Evolutionary conservation across 2,888 invertebrate genomes (phyloP), one percentile per base, ranked within the genome.

Genomic region (Cynaeus angustus): DNA sequence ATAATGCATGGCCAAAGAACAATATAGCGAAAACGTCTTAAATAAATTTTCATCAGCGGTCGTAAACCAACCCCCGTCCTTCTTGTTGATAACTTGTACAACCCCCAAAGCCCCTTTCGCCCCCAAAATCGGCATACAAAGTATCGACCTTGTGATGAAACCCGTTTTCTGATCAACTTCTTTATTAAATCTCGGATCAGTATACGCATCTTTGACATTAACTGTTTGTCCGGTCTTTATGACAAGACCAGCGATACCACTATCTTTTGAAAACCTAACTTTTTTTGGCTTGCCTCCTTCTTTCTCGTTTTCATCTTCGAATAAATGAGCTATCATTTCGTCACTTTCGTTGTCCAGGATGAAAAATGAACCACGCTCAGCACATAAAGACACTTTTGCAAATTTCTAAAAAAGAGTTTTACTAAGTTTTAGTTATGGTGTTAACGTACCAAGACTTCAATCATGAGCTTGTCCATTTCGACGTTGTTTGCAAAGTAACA

Each of bases 291-390:
- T 86, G 0, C 88, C 86, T 82, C 88, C 86, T 1, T 84, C 79
- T 0, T 16, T 30, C 9, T 70, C 72, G 8, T 84, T 78, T 83
- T 89, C 88, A 75, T 90, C 89, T 70, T 89, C 89, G 86, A 88
- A 90, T 82, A 89, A 86, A 78, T 89, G 89, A 0, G 89, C 89
- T 9, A 83, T 80, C 9, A 88, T 66, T 45, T 85, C 83, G 0
- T 86, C 86, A 0, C 85, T 83, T 0, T 86, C 85, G 67, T 85
- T 84, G 75, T 89, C 87, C 21, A 90, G 85, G 16, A 88, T 87
- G 81, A 85, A 90, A 81, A 90, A 88, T 38, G 87, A 87, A 45
- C 88, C 88, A 21, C 88, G 83, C 85, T 89, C 89, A 0, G 89
- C 89, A 0, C 86, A 86, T 61, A 90, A 84, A 66, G 88, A 88